Base-by-base conservation (phyloP, 2,113 vertebrate species). In the Anguilla rostrata region DNA sequence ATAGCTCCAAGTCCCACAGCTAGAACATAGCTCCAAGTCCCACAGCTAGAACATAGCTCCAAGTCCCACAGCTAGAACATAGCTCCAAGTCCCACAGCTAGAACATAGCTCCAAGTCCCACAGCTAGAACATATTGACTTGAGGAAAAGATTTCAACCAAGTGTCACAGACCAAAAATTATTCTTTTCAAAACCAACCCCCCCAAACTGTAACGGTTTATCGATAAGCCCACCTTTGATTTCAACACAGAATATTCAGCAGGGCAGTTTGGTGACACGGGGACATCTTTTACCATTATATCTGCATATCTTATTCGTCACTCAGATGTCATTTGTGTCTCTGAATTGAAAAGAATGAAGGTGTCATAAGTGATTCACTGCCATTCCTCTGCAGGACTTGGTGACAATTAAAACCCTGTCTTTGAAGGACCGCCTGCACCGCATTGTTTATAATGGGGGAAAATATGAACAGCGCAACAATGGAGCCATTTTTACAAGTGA, bases 1-100 rank as follows among this genome's bases (percentile, higher is more conserved):
- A n/a, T n/a, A n/a, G 43, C 9, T 46, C 14, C 2, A 84, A 2
- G 34, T 1, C 34, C 34, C 34, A 78, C 5, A n/a, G 43, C n/a
- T n/a, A n/a, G n/a, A n/a, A n/a, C n/a, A n/a, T n/a, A n/a, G 89
- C 80, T 22, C 75, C 11, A 83, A 43, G 63, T 71, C 34, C n/a
- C n/a, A n/a, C n/a, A n/a, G n/a, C 53, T 49, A 26, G 41, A 46
- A 49, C 16, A 53, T 71, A 3, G 89, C 80, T 22, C 75, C 11
- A 83, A 43, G 63, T 71, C 34, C 39, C n/a, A 84, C 60, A 84
- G 63, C 26, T 22, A 6, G 83, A 16, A n/a, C n/a, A n/a, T n/a
- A n/a, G 43, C 9, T 46, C 14, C 2, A 84, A 2, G 34, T 1
- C 34, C 34, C 34, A 78, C 5, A n/a, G 43, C 53, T 49, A 26